Evolutionary conservation across 2,797 vertebrate genomes (phyloP).

Genomic region (Ataeniobius toweri): DNA sequence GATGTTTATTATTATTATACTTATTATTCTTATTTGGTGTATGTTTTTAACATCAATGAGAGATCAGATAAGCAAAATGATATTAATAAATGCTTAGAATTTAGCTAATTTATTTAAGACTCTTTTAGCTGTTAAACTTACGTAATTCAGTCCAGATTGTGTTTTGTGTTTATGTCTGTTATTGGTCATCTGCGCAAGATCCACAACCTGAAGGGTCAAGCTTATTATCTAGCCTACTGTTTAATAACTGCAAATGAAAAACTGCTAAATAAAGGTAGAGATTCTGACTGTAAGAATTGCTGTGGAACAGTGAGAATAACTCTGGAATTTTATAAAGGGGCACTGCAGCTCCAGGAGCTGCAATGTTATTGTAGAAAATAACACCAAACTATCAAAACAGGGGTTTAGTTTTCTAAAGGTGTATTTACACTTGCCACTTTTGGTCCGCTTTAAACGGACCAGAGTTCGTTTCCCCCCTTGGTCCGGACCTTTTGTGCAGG

Average conservation of each 20-base stretch:
- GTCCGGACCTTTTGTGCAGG: too few relatives aligned
- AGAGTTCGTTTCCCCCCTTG: too few relatives aligned
- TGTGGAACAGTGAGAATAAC: conserved; percentile 36
- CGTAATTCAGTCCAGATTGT: background rate
- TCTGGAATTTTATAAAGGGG: conserved; percentile 7
- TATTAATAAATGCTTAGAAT: background rate
- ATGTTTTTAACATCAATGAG: background rate
- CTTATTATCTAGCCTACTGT: background rate
- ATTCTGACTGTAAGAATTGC: background rate
- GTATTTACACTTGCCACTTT: too few relatives aligned
- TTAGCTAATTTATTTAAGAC: background rate
- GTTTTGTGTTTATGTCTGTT: background rate
- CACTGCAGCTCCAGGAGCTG: conserved; percentile 9
- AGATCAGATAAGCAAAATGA: background rate
- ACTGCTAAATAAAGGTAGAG: background rate
- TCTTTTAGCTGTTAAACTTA: background rate
- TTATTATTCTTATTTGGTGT: background rate
- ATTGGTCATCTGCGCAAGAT: background rate
- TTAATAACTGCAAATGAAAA: background rate
- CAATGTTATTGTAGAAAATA: conserved; percentile 15
- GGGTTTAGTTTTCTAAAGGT: background rate
- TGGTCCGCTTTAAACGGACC: too few relatives aligned
- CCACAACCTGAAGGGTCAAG: background rate
- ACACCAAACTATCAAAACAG: conserved; percentile 8
- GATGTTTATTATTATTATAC: background rate